phyloP scores from a whole-genome alignment of 1,140 invertebrate genomes.

The Fopius arisanus region DNA sequence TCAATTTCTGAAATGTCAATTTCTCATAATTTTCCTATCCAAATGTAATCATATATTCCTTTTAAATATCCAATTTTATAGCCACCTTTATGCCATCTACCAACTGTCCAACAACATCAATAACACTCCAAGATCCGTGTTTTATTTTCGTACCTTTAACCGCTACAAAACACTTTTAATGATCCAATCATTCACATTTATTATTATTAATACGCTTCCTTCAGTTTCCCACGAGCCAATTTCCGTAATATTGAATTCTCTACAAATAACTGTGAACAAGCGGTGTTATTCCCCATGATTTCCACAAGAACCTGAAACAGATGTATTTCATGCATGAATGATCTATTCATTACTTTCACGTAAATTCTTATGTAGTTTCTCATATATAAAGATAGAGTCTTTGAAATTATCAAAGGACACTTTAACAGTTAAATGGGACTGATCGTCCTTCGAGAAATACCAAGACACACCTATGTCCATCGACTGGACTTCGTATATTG shows the following conservation, averaged over 20 bases:
- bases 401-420: conserved; percentile 15
- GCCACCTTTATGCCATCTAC: not conserved
- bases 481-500: conserved; percentile 38
- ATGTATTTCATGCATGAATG: not conserved
- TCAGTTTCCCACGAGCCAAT: not conserved
- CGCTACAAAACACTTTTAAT: not conserved
- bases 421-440: conserved; percentile 10
- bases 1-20: not conserved
- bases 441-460: conserved; percentile 39
- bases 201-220: not conserved
- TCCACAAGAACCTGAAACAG: not conserved
- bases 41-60: not conserved
- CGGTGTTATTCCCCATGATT: not conserved
- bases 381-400: conserved; percentile 26
- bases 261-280: not conserved
- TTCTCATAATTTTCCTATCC: not conserved
- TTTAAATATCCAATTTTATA: not conserved
- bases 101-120: not conserved
- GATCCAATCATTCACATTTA: not conserved
- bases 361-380: not conserved
- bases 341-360: conserved; percentile 1
- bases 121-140: not conserved
- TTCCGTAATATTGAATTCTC: not conserved
- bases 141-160: not conserved
- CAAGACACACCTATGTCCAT: conserved; percentile 10